Evolutionary conservation across 2,888 invertebrate genomes (phyloP).

Genomic region (Campoplex capitator): DNA sequence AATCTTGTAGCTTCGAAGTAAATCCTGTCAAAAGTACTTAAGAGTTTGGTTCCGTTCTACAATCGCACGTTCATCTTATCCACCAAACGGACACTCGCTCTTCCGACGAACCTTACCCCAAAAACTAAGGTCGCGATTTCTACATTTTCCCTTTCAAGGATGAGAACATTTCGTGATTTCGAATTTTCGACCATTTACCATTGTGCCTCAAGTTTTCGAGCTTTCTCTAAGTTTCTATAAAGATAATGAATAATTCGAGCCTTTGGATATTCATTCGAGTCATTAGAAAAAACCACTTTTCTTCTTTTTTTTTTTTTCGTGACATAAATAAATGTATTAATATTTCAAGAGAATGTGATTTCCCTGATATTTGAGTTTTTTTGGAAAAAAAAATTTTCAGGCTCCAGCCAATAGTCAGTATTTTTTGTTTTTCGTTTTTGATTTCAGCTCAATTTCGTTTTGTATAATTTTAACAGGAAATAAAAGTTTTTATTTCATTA

Average conservation of each 20-base stretch:
- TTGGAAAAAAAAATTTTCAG: too few relatives aligned
- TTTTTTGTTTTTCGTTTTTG: too few relatives aligned
- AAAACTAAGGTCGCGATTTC: neutral
- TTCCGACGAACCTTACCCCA: neutral
- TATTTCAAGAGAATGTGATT: too few relatives aligned
- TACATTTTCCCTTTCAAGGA: neutral
- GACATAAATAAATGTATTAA: too few relatives aligned
- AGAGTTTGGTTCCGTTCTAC: constrained; percentile 76
- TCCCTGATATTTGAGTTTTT: too few relatives aligned
- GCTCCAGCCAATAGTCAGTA: neutral
- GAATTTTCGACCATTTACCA: neutral
- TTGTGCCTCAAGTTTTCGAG: neutral
- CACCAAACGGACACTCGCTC: constrained; percentile 36
- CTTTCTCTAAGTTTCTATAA: neutral
- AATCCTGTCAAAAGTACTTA: constrained; percentile 83
- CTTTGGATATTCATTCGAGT: too few relatives aligned
- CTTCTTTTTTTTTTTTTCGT: too few relatives aligned
- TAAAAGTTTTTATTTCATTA: too few relatives aligned
- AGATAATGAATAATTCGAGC: neutral
- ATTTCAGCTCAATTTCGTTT: too few relatives aligned
- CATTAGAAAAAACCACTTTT: neutral
- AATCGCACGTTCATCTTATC: constrained; percentile 70
- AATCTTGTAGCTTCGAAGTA: constrained; percentile 70
- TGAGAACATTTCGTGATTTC: neutral
- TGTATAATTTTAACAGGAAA: too few relatives aligned